Percentiles rank a stretch among this genome's conserved stretches.
Evolutionary conservation across 1,140 invertebrate genomes (phyloP).

Genomic region (Meloidogyne chitwoodi): DNA sequence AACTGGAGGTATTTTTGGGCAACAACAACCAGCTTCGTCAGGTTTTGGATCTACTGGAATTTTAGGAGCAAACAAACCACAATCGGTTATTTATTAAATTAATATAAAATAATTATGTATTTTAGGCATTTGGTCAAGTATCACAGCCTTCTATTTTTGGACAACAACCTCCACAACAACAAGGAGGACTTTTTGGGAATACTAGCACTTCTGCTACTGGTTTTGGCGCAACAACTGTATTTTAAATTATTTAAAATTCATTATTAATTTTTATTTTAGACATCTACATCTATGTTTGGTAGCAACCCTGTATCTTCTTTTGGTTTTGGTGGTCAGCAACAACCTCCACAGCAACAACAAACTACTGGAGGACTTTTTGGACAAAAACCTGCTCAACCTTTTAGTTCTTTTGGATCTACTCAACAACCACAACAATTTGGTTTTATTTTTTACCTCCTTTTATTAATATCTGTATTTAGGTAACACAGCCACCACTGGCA

Average conservation of each 20-base stretch:
- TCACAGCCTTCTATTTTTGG: neutral
- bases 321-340: neutral
- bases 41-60: neutral
- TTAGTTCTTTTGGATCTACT: neutral
- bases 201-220: neutral
- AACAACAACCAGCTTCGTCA: neutral
- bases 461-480: neutral
- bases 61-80: neutral
- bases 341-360: neutral
- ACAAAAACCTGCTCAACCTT: neutral
- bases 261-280: neutral
- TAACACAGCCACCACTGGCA: too few relatives aligned
- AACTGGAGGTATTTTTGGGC: neutral
- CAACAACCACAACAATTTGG: neutral
- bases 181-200: neutral
- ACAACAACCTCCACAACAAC: neutral
- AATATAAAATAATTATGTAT: neutral
- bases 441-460: neutral
- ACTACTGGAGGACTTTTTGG: neutral
- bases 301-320: neutral
- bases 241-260: neutral
- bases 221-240: neutral
- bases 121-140: neutral
- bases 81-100: neutral
- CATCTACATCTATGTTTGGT: neutral